These are phyloP conservation scores for Mellilla xanthometata DNA, from an alignment of 2,888 invertebrate genomes.

Conservation along the genomic window DNA sequence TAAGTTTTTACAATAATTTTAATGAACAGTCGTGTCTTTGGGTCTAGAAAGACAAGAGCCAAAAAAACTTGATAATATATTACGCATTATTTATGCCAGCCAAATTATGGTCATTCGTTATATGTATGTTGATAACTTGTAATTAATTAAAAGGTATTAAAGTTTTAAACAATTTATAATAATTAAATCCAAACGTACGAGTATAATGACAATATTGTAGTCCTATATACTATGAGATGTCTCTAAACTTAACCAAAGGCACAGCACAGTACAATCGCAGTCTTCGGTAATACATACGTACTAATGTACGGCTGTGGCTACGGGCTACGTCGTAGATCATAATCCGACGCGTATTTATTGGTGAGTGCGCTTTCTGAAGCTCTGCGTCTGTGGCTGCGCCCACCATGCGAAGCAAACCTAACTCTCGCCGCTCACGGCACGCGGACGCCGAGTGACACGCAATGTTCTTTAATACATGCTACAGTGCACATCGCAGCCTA, in stretches of 20 bases:
- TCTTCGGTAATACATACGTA: conserved; percentile 5
- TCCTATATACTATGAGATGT: background rate
- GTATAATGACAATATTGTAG: no score
- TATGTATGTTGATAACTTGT: no score
- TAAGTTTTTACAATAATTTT: no score
- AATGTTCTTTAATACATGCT: conserved; percentile 54
- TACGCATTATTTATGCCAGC: no score
- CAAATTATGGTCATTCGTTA: no score
- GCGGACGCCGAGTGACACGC: conserved; percentile 66
- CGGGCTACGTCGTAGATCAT: conserved; percentile 81
- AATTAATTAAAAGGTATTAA: no score
- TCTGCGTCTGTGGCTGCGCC: conserved; percentile 29
- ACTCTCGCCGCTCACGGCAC: conserved; percentile 58
- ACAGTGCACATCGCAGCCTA: no score
- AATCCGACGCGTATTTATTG: conserved; percentile 79
- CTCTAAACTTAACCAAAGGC: conserved; percentile 1
- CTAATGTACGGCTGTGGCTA: conserved; percentile 50
- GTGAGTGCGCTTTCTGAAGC: conserved; percentile 71
- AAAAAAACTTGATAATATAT: no score
- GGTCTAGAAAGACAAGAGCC: no score
- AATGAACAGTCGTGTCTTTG: no score
- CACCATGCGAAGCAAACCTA: conserved; percentile 49
- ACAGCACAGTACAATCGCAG: conserved; percentile 5
- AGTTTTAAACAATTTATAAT: no score
- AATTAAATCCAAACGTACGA: no score